A percentile compares a stretch with the other conserved stretches of the same genome.
phyloP scores from a whole-genome alignment of 1,140 invertebrate genomes.

The Sweltsa coloradensis region DNA sequence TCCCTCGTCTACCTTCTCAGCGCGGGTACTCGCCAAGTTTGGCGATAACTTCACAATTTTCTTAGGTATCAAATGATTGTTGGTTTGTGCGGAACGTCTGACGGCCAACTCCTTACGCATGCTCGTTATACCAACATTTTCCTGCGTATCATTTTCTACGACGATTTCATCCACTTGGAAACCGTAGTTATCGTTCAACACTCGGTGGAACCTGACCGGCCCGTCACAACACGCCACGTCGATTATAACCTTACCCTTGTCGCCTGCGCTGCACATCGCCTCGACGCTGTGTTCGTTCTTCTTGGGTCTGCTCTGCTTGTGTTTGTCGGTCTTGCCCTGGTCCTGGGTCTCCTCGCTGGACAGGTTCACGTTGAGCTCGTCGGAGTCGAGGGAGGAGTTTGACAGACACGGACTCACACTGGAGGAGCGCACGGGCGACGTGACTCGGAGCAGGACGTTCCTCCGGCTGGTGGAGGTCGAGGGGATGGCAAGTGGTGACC shows the following conservation, averaged over 20 bases:
- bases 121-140: too few species aligned
- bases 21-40: too few species aligned
- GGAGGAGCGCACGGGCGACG: conserved; percentile 5
- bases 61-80: too few species aligned
- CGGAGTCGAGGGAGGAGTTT: neutral
- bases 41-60: too few species aligned
- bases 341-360: neutral
- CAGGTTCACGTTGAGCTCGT: conserved; percentile 3
- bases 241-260: conserved; percentile 50
- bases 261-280: conserved; percentile 9
- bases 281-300: conserved; percentile 6
- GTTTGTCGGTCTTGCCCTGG: conserved; percentile 15
- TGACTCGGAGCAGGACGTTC: neutral
- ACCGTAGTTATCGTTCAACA: conserved; percentile 61
- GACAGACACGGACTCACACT: conserved; percentile 9
- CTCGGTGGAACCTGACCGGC: conserved; percentile 66
- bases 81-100: too few species aligned
- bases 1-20: too few species aligned
- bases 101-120: too few species aligned
- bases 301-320: conserved; percentile 13
- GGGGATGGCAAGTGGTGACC: conserved; percentile 10
- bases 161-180: conserved; percentile 6
- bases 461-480: conserved; percentile 12
- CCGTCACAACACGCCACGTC: conserved; percentile 81
- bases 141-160: too few species aligned